phyloP scores from a whole-genome alignment of 2,888 invertebrate genomes.

The Platypus cylindrus region DNA sequence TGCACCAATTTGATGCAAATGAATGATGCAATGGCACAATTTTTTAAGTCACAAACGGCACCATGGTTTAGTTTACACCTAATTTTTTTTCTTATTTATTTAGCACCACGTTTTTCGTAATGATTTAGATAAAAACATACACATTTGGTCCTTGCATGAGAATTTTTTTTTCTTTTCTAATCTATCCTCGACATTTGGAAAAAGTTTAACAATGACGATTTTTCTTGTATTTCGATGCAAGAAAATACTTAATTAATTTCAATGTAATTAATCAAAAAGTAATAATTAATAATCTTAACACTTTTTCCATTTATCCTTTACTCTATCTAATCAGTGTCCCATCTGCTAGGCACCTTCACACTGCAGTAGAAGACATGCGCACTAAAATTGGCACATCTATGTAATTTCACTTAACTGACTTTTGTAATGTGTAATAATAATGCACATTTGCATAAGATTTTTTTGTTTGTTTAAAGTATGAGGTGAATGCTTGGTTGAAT shows the following conservation, averaged over 20 bases:
- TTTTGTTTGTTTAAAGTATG: conserved; percentile 33
- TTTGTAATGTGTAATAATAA: too few relatives aligned
- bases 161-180: conserved; percentile 6
- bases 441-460: conserved; percentile 34
- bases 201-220: conserved; percentile 10
- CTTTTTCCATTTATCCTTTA: conserved; percentile 12
- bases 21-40: conserved; percentile 39
- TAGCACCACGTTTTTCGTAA: conserved; percentile 14
- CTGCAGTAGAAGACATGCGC: conserved; percentile 38
- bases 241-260: too few relatives aligned
- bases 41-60: conserved; percentile 37
- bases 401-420: conserved; percentile 31
- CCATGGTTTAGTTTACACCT: conserved; percentile 24
- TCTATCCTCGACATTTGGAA: conserved; percentile 2
- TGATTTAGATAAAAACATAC: conserved; percentile 12
- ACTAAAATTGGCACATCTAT: conserved; percentile 36
- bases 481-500: conserved; percentile 23
- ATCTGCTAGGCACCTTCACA: conserved; percentile 32
- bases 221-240: too few relatives aligned
- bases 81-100: conserved; percentile 10
- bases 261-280: too few relatives aligned
- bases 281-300: too few relatives aligned
- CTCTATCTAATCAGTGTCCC: conserved; percentile 16
- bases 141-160: conserved; percentile 12
- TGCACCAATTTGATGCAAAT: conserved; percentile 37